These are phyloP conservation scores for Megaceryle alcyon DNA, from an alignment of 2,797 vertebrate species.

Conservation along the genomic window DNA sequence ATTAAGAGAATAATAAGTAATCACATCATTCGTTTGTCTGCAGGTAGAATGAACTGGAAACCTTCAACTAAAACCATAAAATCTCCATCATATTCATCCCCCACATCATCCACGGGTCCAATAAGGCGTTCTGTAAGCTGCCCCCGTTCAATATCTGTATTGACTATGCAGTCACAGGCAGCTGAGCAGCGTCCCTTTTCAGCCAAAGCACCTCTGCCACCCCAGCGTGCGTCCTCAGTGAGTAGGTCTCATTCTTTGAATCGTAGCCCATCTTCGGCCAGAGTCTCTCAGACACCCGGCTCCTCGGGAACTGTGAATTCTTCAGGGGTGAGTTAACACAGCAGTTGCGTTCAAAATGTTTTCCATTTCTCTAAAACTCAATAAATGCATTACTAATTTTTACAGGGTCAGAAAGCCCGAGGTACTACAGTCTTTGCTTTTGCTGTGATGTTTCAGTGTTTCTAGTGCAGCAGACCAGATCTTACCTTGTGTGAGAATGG, in stretches of 20 bases:
- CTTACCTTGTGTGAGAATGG: neutral
- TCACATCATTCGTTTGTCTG: neutral
- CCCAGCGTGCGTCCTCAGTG: slow-evolving; percentile 79
- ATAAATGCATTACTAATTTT: neutral
- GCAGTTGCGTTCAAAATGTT: neutral
- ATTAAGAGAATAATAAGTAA: neutral
- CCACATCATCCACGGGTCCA: slow-evolving; percentile 81
- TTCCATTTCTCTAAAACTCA: neutral
- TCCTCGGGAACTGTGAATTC: slow-evolving; percentile 82
- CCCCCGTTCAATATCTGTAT: slow-evolving; percentile 92
- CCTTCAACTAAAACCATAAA: slow-evolving; percentile 81
- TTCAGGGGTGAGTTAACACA: slow-evolving; percentile 83
- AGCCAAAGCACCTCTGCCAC: slow-evolving; percentile 73
- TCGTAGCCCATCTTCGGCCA: slow-evolving; percentile 85
- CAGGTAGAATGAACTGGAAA: slow-evolving; percentile 85
- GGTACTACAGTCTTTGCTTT: neutral
- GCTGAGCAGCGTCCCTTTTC: slow-evolving; percentile 82
- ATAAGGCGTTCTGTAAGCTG: slow-evolving; percentile 96
- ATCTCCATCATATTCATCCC: slow-evolving; percentile 74
- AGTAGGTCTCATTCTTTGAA: slow-evolving; percentile 93
- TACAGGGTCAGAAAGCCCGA: neutral
- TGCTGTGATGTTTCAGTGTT: neutral
- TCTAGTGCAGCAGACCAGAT: neutral
- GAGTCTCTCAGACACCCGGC: slow-evolving; percentile 84
- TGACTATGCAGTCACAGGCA: slow-evolving; percentile 81